A percentile compares a stretch with the other conserved stretches of the same genome.
These are phyloP conservation scores for Apostichopus californicus DNA, from an alignment of 35 echinoderm and acorn worm species.

Conservation along the genomic window DNA sequence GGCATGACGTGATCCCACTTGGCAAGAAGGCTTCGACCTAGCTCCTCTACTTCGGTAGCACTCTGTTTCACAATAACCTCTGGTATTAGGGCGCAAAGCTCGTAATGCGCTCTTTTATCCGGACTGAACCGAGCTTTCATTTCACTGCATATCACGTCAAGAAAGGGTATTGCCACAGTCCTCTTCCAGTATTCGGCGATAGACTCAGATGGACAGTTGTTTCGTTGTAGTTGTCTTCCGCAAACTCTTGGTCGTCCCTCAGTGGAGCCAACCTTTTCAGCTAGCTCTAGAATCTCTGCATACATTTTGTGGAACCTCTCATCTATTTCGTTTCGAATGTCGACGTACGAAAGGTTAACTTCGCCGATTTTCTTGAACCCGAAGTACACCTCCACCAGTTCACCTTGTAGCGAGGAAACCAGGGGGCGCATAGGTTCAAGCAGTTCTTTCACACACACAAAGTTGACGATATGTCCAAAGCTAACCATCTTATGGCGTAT, in stretches of 20 bases:
- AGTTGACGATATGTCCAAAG: slow-evolving; percentile 33
- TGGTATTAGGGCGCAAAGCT: slow-evolving; percentile 31
- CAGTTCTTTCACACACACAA: slow-evolving; percentile 40
- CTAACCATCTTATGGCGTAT: too few species aligned
- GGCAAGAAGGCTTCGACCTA: background rate
- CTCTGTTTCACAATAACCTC: slow-evolving; percentile 21
- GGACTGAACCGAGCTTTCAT: background rate
- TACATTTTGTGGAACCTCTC: slow-evolving; percentile 12
- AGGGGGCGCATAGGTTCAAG: slow-evolving; percentile 30
- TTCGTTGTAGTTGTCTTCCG: slow-evolving; percentile 39
- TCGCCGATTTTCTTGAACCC: slow-evolving; percentile 22
- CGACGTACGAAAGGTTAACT: slow-evolving; percentile 3
- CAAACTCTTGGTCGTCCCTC: slow-evolving; percentile 20
- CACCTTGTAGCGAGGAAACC: slow-evolving; percentile 27
- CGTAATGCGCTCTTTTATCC: slow-evolving; percentile 37
- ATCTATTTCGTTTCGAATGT: slow-evolving; percentile 22
- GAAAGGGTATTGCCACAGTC: slow-evolving; percentile 43
- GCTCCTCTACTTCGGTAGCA: background rate
- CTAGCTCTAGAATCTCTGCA: background rate
- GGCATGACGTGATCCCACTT: slow-evolving; percentile 1
- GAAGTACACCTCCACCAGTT: slow-evolving; percentile 39
- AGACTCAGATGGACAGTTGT: slow-evolving; percentile 40
- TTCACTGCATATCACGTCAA: slow-evolving; percentile 36
- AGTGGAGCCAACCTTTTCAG: background rate
- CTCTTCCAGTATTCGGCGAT: slow-evolving; percentile 45